phyloP scores from a whole-genome alignment of 2,113 vertebrate genomes.

The Equus quagga region DNA sequence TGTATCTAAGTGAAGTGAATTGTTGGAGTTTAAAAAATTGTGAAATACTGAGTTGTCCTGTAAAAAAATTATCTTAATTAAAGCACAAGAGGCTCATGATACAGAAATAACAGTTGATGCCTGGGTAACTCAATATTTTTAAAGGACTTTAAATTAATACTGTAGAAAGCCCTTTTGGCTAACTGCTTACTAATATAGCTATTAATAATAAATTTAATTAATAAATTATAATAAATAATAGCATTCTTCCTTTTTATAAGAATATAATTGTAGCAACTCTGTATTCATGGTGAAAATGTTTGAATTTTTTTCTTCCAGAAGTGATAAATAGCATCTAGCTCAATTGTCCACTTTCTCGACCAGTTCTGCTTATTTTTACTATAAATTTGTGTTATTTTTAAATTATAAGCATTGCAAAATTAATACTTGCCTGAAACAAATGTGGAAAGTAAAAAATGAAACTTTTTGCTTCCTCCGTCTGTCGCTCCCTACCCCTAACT shows the following conservation, averaged over 20 bases:
- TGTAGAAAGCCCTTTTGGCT: neutral
- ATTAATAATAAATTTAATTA: neutral
- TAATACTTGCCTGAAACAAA: neutral
- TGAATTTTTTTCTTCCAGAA: neutral
- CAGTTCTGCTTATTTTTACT: neutral
- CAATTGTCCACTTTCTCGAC: neutral
- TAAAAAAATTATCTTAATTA: slow-evolving; percentile 10
- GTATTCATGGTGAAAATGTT: neutral
- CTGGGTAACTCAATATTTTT: neutral
- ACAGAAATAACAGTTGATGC: neutral
- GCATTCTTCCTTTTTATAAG: neutral
- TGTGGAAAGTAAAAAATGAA: neutral
- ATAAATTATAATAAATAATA: slow-evolving; percentile 44
- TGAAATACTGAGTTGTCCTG: neutral
- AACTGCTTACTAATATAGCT: neutral
- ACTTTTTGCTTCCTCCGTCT: neutral
- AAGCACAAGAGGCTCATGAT: neutral
- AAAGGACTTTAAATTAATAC: neutral
- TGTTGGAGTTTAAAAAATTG: slow-evolving; percentile 7
- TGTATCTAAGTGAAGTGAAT: neutral
- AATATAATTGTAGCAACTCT: neutral
- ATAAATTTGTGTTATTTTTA: neutral
- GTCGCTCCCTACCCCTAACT: neutral
- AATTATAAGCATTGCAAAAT: neutral
- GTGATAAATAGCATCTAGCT: neutral